Percentiles rank a stretch among this genome's conserved stretches.
Conservation (phyloP, 2,888 invertebrate genomes). For the Lydus trimaculatus region DNA sequence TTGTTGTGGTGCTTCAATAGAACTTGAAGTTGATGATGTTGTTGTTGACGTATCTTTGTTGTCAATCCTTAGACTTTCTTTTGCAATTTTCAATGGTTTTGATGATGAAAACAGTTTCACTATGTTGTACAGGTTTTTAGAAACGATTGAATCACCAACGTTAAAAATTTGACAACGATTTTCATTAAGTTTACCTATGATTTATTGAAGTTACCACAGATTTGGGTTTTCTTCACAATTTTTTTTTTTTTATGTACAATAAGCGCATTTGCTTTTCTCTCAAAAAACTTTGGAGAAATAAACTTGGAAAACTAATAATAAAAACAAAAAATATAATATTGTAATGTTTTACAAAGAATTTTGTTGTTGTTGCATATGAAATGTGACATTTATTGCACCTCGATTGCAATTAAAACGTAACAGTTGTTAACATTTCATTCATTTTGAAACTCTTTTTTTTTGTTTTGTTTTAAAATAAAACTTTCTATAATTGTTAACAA, state of each 20-base stretch:
- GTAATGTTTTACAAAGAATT: background rate
- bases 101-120: slow-evolving; percentile 54
- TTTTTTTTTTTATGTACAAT: slow-evolving; percentile 39
- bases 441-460: background rate
- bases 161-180: background rate
- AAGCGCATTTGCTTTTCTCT: slow-evolving; percentile 51
- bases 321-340: background rate
- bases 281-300: slow-evolving; percentile 14
- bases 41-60: slow-evolving; percentile 33
- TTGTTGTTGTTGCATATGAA: background rate
- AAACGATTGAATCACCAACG: slow-evolving; percentile 1
- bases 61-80: slow-evolving; percentile 56
- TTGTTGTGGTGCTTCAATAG: slow-evolving; percentile 40
- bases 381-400: background rate
- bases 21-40: slow-evolving; percentile 28
- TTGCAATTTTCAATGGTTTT: slow-evolving; percentile 52
- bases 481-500: background rate
- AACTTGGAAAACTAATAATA: slow-evolving; percentile 36
- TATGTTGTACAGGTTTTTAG: slow-evolving; percentile 55
- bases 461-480: background rate
- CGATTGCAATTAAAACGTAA: background rate
- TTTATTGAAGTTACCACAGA: slow-evolving; percentile 8
- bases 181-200: slow-evolving; percentile 16
- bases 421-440: background rate
- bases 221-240: too few species aligned